These are phyloP conservation scores for Pycnomerus fuliginosus DNA, from an alignment of 2,888 invertebrate genomes.

Conservation along the genomic window DNA sequence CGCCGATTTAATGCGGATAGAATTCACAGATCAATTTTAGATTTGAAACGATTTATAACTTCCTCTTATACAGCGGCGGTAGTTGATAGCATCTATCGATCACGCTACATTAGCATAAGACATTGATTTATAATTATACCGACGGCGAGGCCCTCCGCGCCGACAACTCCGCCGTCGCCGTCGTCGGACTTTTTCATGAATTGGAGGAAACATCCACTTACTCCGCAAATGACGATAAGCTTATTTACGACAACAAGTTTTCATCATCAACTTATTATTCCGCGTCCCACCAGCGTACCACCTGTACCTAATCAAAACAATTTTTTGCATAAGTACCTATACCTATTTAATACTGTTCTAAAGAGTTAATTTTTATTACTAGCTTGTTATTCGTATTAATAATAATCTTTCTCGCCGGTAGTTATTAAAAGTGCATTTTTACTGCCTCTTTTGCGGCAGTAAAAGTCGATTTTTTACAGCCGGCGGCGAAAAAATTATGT, in stretches of 20 bases:
- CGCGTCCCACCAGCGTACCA: too few relatives aligned
- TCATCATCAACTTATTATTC: too few relatives aligned
- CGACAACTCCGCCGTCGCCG: constrained; percentile 18
- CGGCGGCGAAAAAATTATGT: too few relatives aligned
- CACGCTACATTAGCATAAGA: constrained; percentile 53
- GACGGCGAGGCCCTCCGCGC: constrained; percentile 23
- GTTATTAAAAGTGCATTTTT: too few relatives aligned
- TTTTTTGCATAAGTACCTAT: too few relatives aligned
- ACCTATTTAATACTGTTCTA: too few relatives aligned
- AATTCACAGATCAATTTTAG: constrained; percentile 54
- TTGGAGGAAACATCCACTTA: constrained; percentile 36
- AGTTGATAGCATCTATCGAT: constrained; percentile 51
- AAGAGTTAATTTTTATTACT: too few relatives aligned
- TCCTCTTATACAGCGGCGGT: constrained; percentile 49
- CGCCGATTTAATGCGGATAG: constrained; percentile 51
- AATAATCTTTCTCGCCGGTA: too few relatives aligned
- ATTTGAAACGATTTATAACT: constrained; percentile 54
- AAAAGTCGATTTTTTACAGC: too few relatives aligned
- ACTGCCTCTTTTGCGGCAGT: too few relatives aligned
- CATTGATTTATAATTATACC: constrained; percentile 54
- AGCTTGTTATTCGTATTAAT: too few relatives aligned
- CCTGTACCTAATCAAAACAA: too few relatives aligned
- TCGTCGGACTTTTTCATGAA: constrained; percentile 33
- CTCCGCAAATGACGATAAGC: background rate
- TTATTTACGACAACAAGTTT: constrained; percentile 7